Evolutionary conservation across 2,888 invertebrate species (phyloP), one percentile per base, ranked within the genome.

Genomic region (Physocephala rufipes): DNA sequence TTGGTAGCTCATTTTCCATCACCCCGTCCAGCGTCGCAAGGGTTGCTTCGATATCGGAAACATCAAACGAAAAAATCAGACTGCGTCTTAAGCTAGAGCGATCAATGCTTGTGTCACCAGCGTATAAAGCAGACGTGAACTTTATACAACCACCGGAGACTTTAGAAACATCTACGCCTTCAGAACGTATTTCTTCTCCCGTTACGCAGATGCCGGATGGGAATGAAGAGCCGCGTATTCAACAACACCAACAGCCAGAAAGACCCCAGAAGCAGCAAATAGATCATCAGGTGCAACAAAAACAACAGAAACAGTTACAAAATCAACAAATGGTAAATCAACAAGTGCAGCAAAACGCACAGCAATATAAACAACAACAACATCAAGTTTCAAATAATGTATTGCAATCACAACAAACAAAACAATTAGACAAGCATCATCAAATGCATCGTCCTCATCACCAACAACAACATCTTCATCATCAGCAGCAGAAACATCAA

Each of bases 71-170:
- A 81, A 94, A 95, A 80, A 92, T 95, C 74, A 95, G 95, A 82
- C 86, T 95, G 66, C 88, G 95, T 75, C 86, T 95, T 49, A 95
- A 95, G 82, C 85, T 95, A 73, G 95, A 95, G 79, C 94, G 94
- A 82, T 91, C 91, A 61, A 95, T 95, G 83, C 93, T 93, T 0
- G 90, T 92, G 0, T 90, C 90, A 76, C 89, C 92, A 0, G 92
- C 93, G 0, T 94, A 94, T 83, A 94, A 94, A 85, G 93, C 93
- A 28, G 93, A 93, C 80, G 91, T 92, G 92, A 68, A 62, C 76
- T 93, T 92, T 83, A 90, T 92, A 5, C 90, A 90, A 79, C 73
- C 77, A 55, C 87, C 89, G 62, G 87, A 87, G 75, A 59, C 61
- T 2, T 51, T 69, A 66, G n/a, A 67, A 9, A 4, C 53, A 21